Conservation (phyloP, 2,888 invertebrate species). For the Polymixis flavicincta region DNA sequence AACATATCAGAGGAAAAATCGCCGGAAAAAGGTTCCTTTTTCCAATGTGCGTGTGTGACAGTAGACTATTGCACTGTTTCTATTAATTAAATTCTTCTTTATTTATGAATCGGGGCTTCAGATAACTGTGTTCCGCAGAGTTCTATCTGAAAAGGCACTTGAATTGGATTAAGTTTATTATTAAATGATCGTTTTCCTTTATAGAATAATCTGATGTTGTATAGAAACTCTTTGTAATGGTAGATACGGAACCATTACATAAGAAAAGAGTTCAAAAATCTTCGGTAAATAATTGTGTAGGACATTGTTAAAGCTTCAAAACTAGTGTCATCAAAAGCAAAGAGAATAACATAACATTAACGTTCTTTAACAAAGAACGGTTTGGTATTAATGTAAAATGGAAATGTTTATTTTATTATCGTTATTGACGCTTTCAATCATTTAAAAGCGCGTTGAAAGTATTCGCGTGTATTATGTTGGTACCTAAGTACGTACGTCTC, state of each 20-base stretch:
- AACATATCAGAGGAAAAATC: conserved; percentile 21
- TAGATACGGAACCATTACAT: conserved; percentile 15
- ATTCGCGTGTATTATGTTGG: not conserved
- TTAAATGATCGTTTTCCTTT: conserved; percentile 9
- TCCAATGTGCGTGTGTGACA: conserved; percentile 52
- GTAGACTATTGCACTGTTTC: conserved; percentile 69
- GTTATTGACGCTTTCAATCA: not conserved
- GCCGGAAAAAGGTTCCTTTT: not conserved
- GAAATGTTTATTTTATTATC: conserved; percentile 3
- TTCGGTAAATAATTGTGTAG: conserved; percentile 45
- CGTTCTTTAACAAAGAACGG: conserved; percentile 9
- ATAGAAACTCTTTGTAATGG: conserved; percentile 12
- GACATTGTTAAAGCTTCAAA: conserved; percentile 16
- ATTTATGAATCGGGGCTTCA: conserved; percentile 69
- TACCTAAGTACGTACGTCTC: not conserved
- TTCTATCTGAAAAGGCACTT: conserved; percentile 56
- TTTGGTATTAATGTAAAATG: not conserved
- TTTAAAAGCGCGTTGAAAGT: conserved; percentile 1
- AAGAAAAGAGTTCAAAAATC: conserved; percentile 24
- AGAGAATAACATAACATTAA: too few relatives aligned
- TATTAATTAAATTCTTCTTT: conserved; percentile 81
- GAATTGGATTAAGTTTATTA: conserved; percentile 22
- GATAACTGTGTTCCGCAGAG: conserved; percentile 48
- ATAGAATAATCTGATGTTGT: conserved; percentile 14
- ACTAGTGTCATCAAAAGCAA: conserved; percentile 30